Evolutionary conservation across 2,888 invertebrate genomes (phyloP).

Genomic region (Sarcophaga caerulescens): DNA sequence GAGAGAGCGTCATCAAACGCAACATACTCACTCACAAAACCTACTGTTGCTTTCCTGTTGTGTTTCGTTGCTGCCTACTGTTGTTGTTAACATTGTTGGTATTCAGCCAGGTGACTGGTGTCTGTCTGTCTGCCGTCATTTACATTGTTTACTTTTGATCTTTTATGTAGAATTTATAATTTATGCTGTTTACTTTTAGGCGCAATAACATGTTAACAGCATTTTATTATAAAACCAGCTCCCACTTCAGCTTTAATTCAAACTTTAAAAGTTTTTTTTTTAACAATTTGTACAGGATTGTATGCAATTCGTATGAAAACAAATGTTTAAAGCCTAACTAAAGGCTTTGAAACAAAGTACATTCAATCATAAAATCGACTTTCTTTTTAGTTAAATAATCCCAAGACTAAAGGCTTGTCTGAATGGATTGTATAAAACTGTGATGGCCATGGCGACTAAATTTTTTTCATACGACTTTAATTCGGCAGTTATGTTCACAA

Average conservation of each 20-base stretch:
- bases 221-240: neutral
- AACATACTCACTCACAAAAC: neutral
- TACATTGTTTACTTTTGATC: constrained; percentile 46
- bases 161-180: constrained; percentile 35
- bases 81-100: constrained; percentile 45
- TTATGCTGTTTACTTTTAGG: constrained; percentile 54
- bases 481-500: no score
- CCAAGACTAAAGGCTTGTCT: no score
- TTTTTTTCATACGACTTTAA: no score
- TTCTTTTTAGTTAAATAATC: no score
- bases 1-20: no score
- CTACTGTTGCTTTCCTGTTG: constrained; percentile 48
- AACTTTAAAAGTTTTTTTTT: neutral
- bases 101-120: neutral
- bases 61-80: constrained; percentile 39
- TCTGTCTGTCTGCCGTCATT: neutral
- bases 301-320: no score
- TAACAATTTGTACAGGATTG: no score
- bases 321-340: no score
- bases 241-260: neutral
- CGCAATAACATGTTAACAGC: constrained; percentile 32
- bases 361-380: no score
- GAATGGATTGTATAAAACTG: no score
- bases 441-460: no score
- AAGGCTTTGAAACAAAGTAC: no score